Evolutionary conservation across 2,797 vertebrate species (phyloP), one percentile per base, ranked within the genome.

Genomic region (Sebastes hubbsi): DNA sequence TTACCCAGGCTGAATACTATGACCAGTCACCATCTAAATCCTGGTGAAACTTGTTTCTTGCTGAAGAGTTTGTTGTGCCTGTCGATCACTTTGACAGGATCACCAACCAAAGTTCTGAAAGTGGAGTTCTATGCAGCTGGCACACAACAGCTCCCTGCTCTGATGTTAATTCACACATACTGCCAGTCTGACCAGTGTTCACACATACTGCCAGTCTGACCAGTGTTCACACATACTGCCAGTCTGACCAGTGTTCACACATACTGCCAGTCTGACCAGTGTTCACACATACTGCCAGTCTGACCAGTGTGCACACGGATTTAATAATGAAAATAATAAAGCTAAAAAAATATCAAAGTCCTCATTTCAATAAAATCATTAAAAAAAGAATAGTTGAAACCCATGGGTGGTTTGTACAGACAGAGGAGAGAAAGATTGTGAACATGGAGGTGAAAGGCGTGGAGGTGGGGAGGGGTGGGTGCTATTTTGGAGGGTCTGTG

Each of bases 401-500:
- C 38, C 38, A 16, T 42, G 4, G 46, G 7, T 70, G 25, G 6
- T 74, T 68, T 85, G 75, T 77, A 82, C 29, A 84, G 36, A 71
- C 2, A 56, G 14, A 64, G 30, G 36, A 60, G 34, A 62, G 8
- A n/a, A 68, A 54, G 25, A 34, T 1, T 59, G 2, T 62, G 7
- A 54, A 56, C 8, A 34, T 49, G 1, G 5, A 42, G 22, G 22
- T 24, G 14, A 14, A 22, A 11, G 8, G 14, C 38, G 20, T 14
- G 20, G 30, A 52, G 11, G 25, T 4, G 8, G 13, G 24, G 2
- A 7, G 18, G 12, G 29, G 18, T 22, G 5, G 29, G 3, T 0
- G 14, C 94, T 97, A 99, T 93, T 99, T 99, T 18, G 98, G 98
- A 27, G 98, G 98, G 62, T 99, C 99, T 77, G 99, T 99, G 89